Conservation (phyloP, 2,888 invertebrate species). For the Cotesia congregata region DNA sequence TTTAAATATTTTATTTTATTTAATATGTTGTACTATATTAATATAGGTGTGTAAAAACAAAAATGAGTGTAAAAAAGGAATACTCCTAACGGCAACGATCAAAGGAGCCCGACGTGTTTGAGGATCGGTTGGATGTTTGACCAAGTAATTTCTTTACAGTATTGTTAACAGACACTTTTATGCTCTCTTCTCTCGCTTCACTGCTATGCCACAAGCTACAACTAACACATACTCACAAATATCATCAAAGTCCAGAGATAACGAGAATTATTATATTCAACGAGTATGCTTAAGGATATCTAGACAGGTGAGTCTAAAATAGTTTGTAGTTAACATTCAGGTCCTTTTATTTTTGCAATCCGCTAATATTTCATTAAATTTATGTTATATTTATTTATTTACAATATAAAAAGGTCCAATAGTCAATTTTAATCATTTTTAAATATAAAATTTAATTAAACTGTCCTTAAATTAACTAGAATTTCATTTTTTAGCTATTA, state of each 20-base stretch:
- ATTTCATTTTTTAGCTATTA: too few relatives aligned
- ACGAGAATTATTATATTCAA: conserved; percentile 14
- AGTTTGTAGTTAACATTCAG: too few relatives aligned
- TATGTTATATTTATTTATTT: too few relatives aligned
- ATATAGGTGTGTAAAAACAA: conserved; percentile 27
- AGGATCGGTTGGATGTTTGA: conserved; percentile 55
- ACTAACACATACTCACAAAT: conserved; percentile 3
- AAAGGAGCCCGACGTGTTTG: conserved; percentile 56
- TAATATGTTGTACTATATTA: conserved; percentile 20
- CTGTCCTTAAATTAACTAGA: too few relatives aligned
- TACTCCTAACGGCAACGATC: conserved; percentile 45
- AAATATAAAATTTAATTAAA: too few relatives aligned
- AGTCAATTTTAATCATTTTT: too few relatives aligned
- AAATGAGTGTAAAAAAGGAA: conserved; percentile 17
- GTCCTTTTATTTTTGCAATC: too few relatives aligned
- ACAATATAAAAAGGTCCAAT: too few relatives aligned
- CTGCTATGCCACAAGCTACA: too few relatives aligned
- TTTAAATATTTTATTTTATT: conserved; percentile 22
- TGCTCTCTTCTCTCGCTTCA: conserved; percentile 37
- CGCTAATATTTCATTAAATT: too few relatives aligned
- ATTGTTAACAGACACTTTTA: conserved; percentile 54
- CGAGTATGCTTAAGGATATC: conserved; percentile 20
- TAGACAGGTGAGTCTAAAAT: conserved; percentile 18
- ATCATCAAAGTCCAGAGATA: conserved; percentile 19
- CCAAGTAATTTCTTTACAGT: conserved; percentile 55